These are phyloP conservation scores for Mystacides longicornis DNA, from an alignment of 2,888 invertebrate genomes.

Conservation along the genomic window DNA sequence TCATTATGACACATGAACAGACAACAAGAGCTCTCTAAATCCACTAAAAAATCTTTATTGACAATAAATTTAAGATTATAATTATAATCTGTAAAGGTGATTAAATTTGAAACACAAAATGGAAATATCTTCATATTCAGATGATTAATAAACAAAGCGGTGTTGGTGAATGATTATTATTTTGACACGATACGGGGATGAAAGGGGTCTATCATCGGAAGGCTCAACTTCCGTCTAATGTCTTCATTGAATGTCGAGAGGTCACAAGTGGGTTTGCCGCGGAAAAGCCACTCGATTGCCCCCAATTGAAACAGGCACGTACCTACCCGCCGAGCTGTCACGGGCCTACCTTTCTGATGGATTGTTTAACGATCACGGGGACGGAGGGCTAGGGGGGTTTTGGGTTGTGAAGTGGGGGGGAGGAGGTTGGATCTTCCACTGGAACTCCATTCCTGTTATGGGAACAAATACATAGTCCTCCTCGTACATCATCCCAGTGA, in stretches of 20 bases:
- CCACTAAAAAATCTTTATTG: too few species aligned
- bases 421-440: not conserved
- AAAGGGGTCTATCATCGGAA: not conserved
- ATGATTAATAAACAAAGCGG: too few species aligned
- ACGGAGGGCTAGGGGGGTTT: not conserved
- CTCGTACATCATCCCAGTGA: conserved; percentile 1
- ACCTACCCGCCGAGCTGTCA: conserved; percentile 21
- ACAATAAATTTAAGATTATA: too few species aligned
- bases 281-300: conserved; percentile 26
- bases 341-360: conserved; percentile 24
- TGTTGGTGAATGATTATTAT: too few species aligned
- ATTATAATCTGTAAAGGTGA: too few species aligned
- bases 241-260: conserved; percentile 4
- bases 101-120: too few species aligned
- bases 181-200: too few species aligned
- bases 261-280: conserved; percentile 10
- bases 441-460: conserved; percentile 1
- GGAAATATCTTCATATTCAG: too few species aligned
- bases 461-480: not conserved
- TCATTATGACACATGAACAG: too few species aligned
- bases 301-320: conserved; percentile 25
- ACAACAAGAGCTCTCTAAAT: too few species aligned
- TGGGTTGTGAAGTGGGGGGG: not conserved
- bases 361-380: conserved; percentile 25
- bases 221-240: not conserved